phyloP scores from a whole-genome alignment of 2,888 invertebrate genomes.

The Tanytarsus gracilentus region DNA sequence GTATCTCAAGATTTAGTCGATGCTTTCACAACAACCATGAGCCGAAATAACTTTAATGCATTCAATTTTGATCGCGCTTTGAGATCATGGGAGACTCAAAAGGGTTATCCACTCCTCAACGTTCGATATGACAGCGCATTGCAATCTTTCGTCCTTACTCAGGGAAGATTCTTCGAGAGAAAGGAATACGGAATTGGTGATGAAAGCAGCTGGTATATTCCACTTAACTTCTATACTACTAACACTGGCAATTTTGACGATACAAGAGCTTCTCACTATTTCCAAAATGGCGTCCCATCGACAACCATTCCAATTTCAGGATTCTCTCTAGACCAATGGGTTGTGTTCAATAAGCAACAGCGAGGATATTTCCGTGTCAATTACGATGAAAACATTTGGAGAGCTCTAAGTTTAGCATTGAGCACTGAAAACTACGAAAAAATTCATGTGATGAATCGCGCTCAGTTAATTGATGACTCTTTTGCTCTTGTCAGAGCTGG shows the following conservation, averaged over 20 bases:
- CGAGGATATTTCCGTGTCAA: conserved; percentile 23
- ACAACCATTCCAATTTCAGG: not conserved
- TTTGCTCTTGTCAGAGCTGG: conserved; percentile 49
- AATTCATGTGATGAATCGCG: conserved; percentile 49
- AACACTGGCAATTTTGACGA: not conserved
- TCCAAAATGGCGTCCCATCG: not conserved
- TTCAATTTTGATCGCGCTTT: conserved; percentile 11
- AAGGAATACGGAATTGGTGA: not conserved
- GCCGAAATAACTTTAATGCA: not conserved
- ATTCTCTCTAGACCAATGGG: conserved; percentile 3
- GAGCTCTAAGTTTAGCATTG: not conserved
- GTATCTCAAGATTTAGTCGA: not conserved
- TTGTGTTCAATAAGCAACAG: conserved; percentile 27
- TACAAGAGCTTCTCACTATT: not conserved
- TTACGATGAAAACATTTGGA: conserved; percentile 24
- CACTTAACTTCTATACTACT: conserved; percentile 7
- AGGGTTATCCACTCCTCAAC: conserved; percentile 64
- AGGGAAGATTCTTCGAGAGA: not conserved
- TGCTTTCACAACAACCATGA: not conserved
- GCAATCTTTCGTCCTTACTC: not conserved
- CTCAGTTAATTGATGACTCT: conserved; percentile 62
- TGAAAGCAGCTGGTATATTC: conserved; percentile 20
- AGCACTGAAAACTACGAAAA: conserved; percentile 16
- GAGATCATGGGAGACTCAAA: conserved; percentile 57
- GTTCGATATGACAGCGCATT: conserved; percentile 45